A percentile compares a stretch with the other conserved stretches of the same genome.
These are phyloP conservation scores for Macroramphosus scolopax DNA, from an alignment of 2,797 vertebrate genomes.

Conservation along the genomic window DNA sequence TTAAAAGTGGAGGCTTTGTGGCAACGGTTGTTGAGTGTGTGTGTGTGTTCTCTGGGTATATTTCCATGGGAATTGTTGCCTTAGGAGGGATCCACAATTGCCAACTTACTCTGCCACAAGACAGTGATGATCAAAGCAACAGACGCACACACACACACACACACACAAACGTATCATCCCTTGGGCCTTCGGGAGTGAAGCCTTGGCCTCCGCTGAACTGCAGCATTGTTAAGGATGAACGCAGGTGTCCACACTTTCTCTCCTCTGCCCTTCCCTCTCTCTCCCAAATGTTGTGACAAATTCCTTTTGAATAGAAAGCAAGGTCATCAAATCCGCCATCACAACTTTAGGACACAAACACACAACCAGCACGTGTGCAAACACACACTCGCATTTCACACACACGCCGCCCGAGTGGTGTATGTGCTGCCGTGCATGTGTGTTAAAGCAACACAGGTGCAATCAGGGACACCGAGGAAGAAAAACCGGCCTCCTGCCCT, in stretches of 20 bases:
- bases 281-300: conserved; percentile 66
- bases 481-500: conserved; percentile 67
- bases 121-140: conserved; percentile 54
- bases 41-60: too few species aligned
- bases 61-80: too few species aligned
- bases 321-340: conserved; percentile 57
- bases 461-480: conserved; percentile 71
- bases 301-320: conserved; percentile 60
- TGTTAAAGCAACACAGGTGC: conserved; percentile 71
- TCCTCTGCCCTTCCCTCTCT: conserved; percentile 12
- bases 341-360: conserved; percentile 22
- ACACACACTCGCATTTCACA: conserved; percentile 9
- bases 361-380: conserved; percentile 1
- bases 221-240: conserved; percentile 54
- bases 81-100: conserved; percentile 16
- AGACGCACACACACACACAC: conserved; percentile 18
- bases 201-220: conserved; percentile 43
- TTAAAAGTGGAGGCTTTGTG: too few species aligned
- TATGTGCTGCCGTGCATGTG: conserved; percentile 7
- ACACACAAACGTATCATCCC: conserved; percentile 21
- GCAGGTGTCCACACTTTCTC: conserved; percentile 68
- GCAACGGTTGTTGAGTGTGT: neutral
- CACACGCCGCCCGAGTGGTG: neutral
- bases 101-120: conserved; percentile 19
- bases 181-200: conserved; percentile 40